These are phyloP conservation scores for Dipodomys spectabilis DNA, from an alignment of 2,113 vertebrate genomes.

Conservation along the genomic window DNA sequence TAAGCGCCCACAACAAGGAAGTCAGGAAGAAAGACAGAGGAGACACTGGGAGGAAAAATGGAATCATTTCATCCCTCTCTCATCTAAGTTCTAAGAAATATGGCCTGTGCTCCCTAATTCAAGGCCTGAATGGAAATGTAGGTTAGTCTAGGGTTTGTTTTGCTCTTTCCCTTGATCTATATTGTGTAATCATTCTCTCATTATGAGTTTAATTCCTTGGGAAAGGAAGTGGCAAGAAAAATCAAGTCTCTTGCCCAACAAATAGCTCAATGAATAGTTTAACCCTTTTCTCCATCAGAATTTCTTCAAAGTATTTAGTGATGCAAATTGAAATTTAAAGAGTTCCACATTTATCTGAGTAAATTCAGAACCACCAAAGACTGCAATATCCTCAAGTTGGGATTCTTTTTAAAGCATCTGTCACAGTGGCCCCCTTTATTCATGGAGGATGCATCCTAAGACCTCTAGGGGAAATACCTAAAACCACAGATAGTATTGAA, in stretches of 20 bases:
- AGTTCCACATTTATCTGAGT: neutral
- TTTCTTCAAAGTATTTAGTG: slow-evolving; percentile 40
- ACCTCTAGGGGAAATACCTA: neutral
- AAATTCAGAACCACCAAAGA: slow-evolving; percentile 41
- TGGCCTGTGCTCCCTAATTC: neutral
- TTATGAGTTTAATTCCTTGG: neutral
- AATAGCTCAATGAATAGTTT: slow-evolving; percentile 8
- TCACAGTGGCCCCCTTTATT: neutral
- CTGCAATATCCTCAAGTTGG: no score
- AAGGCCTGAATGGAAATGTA: neutral
- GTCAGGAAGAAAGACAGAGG: neutral
- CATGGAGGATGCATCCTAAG: neutral
- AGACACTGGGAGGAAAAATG: no score
- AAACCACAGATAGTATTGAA: neutral
- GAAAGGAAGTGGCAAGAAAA: slow-evolving; percentile 30
- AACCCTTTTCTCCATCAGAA: neutral
- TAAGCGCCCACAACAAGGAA: neutral
- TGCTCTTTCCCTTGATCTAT: neutral
- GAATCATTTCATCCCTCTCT: neutral
- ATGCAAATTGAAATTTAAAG: neutral
- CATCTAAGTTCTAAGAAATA: neutral
- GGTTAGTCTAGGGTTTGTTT: neutral
- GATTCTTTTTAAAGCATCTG: neutral
- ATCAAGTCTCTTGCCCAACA: slow-evolving; percentile 4
- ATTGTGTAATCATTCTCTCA: slow-evolving; percentile 20